Evolutionary conservation across 37 sponge, comb jelly and placozoan genomes (phyloP).

Genomic region (Ephydatia muelleri): DNA sequence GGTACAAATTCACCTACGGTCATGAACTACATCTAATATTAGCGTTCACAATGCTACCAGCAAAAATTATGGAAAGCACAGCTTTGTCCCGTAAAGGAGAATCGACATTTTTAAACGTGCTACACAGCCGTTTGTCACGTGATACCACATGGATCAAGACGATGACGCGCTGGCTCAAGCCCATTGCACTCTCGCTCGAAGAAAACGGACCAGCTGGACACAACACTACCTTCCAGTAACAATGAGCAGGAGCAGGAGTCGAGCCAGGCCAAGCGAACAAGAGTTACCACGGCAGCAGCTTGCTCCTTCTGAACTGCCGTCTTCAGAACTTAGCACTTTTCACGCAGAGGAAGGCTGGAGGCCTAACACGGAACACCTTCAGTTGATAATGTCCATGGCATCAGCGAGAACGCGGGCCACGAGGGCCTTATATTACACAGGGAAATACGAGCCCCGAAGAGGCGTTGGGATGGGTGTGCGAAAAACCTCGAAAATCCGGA

Average conservation of each 20-base stretch:
- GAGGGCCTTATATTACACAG: slow-evolving; percentile 68
- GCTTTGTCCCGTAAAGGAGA: too few relatives aligned
- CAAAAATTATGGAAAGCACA: too few relatives aligned
- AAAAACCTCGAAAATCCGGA: slow-evolving; percentile 67
- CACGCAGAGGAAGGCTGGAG: slow-evolving; percentile 17
- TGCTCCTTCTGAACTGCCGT: background rate
- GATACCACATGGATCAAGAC: slow-evolving; percentile 27
- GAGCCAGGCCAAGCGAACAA: background rate
- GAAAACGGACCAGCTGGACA: background rate
- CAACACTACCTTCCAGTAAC: background rate
- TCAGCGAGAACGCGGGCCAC: slow-evolving; percentile 71
- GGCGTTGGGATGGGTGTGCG: slow-evolving; percentile 76
- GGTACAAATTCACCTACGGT: too few relatives aligned
- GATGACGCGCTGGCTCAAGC: slow-evolving; percentile 56
- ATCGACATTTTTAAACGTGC: too few relatives aligned
- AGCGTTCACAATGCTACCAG: too few relatives aligned
- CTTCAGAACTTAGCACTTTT: slow-evolving; percentile 21
- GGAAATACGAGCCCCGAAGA: slow-evolving; percentile 55
- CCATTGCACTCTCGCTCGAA: slow-evolving; percentile 58
- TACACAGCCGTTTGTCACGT: background rate
- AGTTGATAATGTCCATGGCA: slow-evolving; percentile 69
- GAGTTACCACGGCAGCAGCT: background rate
- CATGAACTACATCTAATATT: too few relatives aligned
- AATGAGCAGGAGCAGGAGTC: background rate
- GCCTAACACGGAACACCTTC: slow-evolving; percentile 33